Evolutionary conservation across 2,113 vertebrate genomes (phyloP).

Genomic region (Microtus ochrogaster): DNA sequence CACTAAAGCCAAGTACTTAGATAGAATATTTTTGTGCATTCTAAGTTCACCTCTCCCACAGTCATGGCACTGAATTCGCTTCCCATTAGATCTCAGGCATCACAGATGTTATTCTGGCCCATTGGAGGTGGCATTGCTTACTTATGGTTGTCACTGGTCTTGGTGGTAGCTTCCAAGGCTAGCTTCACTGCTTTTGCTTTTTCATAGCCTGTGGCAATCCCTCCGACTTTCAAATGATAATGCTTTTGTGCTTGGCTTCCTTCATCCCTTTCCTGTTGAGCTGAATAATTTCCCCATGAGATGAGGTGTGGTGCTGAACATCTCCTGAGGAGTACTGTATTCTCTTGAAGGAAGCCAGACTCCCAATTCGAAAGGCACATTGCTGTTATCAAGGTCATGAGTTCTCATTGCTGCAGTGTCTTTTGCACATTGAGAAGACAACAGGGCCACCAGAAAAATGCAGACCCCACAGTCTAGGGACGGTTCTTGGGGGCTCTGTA

Average conservation of each 20-base stretch:
- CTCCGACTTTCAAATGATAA: background rate
- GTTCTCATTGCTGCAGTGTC: fast-evolving
- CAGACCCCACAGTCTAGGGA: too few species aligned
- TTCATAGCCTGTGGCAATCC: background rate
- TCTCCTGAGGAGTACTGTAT: background rate
- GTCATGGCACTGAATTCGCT: background rate
- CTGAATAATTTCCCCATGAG: background rate
- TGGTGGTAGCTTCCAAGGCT: background rate
- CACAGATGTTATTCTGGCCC: fast-evolving
- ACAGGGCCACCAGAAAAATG: background rate
- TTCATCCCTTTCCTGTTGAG: background rate
- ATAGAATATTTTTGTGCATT: background rate
- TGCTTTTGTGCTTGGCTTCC: background rate
- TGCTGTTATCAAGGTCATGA: background rate
- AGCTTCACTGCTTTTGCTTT: background rate
- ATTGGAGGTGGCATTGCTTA: background rate
- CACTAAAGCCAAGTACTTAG: background rate
- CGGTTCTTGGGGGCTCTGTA: background rate
- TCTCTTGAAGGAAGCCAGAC: background rate
- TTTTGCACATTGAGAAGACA: too few species aligned
- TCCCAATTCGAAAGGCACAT: fast-evolving
- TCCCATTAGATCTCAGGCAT: background rate
- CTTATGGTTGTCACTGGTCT: background rate
- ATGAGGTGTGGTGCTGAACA: background rate
- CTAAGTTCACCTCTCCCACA: background rate